Percentiles rank a stretch among this genome's conserved stretches.
Evolutionary conservation across 1,140 invertebrate genomes (phyloP).

Genomic region (Dreissena polymorpha): DNA sequence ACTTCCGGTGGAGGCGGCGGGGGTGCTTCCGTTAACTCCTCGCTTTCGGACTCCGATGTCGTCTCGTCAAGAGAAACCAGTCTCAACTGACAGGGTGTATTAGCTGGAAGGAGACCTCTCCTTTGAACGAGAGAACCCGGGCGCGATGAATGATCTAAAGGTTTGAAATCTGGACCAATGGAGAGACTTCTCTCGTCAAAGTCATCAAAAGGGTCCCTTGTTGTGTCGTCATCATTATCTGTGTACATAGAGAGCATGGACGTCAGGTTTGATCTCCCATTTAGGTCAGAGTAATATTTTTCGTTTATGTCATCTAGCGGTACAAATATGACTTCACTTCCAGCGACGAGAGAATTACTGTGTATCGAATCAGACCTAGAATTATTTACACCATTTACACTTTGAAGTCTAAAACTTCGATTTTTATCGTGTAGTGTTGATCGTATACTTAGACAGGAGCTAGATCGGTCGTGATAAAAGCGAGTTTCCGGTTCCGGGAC

Average conservation of each 20-base stretch:
- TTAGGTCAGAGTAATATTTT: not conserved
- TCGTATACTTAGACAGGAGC: slow-evolving; percentile 21
- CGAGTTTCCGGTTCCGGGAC: slow-evolving; percentile 12
- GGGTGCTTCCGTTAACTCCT: not conserved
- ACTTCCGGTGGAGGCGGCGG: slow-evolving; percentile 23
- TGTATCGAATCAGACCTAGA: slow-evolving; percentile 1
- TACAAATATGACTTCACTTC: slow-evolving; percentile 32
- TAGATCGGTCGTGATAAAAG: slow-evolving; percentile 24
- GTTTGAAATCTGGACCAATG: not conserved
- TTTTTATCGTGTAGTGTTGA: slow-evolving; percentile 25
- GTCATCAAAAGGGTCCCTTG: slow-evolving; percentile 38
- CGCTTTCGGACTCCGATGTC: slow-evolving; percentile 44
- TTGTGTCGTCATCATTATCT: not conserved
- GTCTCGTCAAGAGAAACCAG: slow-evolving; percentile 43
- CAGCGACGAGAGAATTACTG: not conserved
- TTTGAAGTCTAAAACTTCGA: slow-evolving; percentile 4
- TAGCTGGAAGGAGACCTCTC: slow-evolving; percentile 20
- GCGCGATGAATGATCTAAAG: not conserved
- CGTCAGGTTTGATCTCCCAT: not conserved
- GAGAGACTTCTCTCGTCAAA: slow-evolving; percentile 11
- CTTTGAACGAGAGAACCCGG: not conserved
- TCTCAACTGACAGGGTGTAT: slow-evolving; percentile 4
- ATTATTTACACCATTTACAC: not conserved
- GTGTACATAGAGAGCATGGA: not conserved
- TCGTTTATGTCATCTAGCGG: slow-evolving; percentile 25